A percentile compares a stretch with the other conserved stretches of the same genome.
Evolutionary conservation across 2,113 vertebrate species (phyloP).

Genomic region (Gallinago media): DNA sequence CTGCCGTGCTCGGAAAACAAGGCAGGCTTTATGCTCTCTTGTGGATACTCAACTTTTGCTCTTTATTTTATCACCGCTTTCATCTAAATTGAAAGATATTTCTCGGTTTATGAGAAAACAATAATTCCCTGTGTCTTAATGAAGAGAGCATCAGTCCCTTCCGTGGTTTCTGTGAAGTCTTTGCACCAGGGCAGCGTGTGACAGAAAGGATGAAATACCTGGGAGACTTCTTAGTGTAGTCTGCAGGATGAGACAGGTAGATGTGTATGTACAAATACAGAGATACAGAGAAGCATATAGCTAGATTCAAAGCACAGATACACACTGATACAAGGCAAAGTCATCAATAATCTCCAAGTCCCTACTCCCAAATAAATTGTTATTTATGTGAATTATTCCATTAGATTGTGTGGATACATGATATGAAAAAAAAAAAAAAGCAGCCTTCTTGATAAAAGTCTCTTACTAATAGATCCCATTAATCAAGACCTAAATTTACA

Average conservation of each 20-base stretch:
- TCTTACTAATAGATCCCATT: constrained; percentile 11
- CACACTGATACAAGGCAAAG: background rate
- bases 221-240: background rate
- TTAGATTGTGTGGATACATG: background rate
- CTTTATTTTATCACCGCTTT: background rate
- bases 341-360: background rate
- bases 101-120: background rate
- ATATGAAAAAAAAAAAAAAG: background rate
- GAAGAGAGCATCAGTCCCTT: background rate
- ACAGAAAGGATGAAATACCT: background rate
- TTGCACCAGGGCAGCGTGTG: background rate
- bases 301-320: background rate
- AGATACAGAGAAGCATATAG: background rate
- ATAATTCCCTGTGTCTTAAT: background rate
- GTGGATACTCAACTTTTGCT: background rate
- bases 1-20: background rate
- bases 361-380: background rate
- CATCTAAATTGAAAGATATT: constrained; percentile 15
- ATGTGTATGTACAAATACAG: background rate
- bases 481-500: constrained; percentile 38
- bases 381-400: background rate
- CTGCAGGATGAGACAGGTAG: background rate
- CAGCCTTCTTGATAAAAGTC: background rate
- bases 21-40: fast-evolving
- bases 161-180: background rate